Evolutionary conservation across 2,113 vertebrate genomes (phyloP), one percentile per base, ranked within the genome.

Genomic region (Dasyurus viverrinus): DNA sequence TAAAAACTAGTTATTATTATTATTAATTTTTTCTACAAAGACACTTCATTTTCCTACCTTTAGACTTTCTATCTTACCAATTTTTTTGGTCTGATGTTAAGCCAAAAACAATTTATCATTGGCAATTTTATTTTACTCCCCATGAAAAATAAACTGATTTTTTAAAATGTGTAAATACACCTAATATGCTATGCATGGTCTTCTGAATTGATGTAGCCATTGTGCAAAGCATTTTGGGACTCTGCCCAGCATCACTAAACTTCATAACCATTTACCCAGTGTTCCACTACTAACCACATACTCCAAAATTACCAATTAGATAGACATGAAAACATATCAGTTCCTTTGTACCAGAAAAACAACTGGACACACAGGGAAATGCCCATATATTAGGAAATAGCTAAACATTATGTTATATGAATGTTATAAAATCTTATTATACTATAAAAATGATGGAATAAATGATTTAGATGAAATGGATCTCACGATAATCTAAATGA

Each of bases 1-100:
- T 42, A 84, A 84, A 84, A 84, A 84, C n/a, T n/a, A 84, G n/a
- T 7, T 42, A 23, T 84, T 42, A 42, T 84, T 36, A 97, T 95
- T 93, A 97, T 12, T 1, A 94, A 96, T 93, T 96, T 24, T 68
- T 54, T 95, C 96, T 91, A 89, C 84, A 96, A 93, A 96, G 90
- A 91, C 0, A 47, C n/a, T n/a, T 93, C 19, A 84, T 42, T 47
- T 90, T 52, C 52, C 26, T 48, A 55, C 90, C 26, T 92, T 24
- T 92, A 57, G 53, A 50, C 6, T 93, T 95, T 76, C 36, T 68
- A 93, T 0, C 16, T 25, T 90, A 2, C 27, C 30, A 89, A 89
- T 42, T 47, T 94, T 94, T 95, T 89, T 42, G 52, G 60, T 54
- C 19, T 2, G 2, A 5, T 57, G 89, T 8, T 50, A 95, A 93